Percentiles rank a stretch among this genome's conserved stretches.
These are phyloP conservation scores for Diuraphis noxia DNA, from an alignment of 1,140 invertebrate species.

Conservation along the genomic window DNA sequence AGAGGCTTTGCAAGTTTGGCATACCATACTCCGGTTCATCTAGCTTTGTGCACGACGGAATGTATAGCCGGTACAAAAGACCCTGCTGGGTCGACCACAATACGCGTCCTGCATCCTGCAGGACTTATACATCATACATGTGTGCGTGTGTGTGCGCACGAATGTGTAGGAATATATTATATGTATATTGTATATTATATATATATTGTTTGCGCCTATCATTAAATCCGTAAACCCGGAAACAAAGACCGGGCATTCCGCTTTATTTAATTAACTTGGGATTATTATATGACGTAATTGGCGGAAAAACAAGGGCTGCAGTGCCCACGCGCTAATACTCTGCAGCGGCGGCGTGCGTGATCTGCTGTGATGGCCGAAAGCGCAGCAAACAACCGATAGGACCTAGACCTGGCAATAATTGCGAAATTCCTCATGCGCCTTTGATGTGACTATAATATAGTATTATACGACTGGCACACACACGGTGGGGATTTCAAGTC, in stretches of 20 bases:
- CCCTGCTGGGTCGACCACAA: conserved; percentile 25
- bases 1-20: conserved; percentile 20
- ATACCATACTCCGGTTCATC: conserved; percentile 24
- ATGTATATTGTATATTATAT: neutral
- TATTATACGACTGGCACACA: neutral
- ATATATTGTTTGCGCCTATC: conserved; percentile 10
- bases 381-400: neutral
- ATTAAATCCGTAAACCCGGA: conserved; percentile 37
- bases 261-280: conserved; percentile 53
- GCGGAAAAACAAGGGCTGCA: conserved; percentile 46
- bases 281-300: conserved; percentile 53
- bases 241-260: conserved; percentile 52
- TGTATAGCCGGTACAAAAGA: neutral
- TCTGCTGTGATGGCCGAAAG: neutral
- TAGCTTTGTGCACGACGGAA: neutral
- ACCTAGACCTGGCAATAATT: conserved; percentile 25
- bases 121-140: neutral
- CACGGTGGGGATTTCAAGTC: conserved; percentile 25
- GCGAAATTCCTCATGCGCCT: conserved; percentile 51
- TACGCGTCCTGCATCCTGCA: neutral
- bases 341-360: neutral
- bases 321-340: neutral
- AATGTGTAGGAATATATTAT: neutral
- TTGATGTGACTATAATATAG: conserved; percentile 30
- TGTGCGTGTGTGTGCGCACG: neutral